phyloP scores from a whole-genome alignment of 2,888 invertebrate species.

The Xanthia icteritia region DNA sequence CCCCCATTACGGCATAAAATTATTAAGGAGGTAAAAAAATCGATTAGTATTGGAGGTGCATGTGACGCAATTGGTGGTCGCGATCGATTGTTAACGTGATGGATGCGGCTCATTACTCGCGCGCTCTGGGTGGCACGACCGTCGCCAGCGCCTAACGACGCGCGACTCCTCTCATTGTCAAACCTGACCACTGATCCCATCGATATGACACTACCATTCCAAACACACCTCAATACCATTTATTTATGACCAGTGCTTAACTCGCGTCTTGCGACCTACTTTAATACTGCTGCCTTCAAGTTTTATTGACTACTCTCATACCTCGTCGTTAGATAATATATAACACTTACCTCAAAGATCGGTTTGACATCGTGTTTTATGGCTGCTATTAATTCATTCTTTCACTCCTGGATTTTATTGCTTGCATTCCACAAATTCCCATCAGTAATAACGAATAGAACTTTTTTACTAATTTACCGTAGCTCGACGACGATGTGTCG shows the following conservation, averaged over 20 bases:
- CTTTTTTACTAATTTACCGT: constrained; percentile 19
- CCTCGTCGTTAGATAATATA: constrained; percentile 78
- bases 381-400: constrained; percentile 81
- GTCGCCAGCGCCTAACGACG: constrained; percentile 79
- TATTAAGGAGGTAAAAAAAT: constrained; percentile 38
- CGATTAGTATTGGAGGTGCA: constrained; percentile 58
- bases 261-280: constrained; percentile 70
- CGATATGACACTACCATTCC: constrained; percentile 82
- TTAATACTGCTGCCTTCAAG: constrained; percentile 74
- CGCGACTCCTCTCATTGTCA: constrained; percentile 78
- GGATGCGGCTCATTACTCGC: constrained; percentile 84
- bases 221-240: constrained; percentile 86
- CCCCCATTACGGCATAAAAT: constrained; percentile 19
- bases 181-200: constrained; percentile 80
- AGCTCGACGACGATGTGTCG: constrained; percentile 16
- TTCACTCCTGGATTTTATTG: constrained; percentile 80
- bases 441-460: constrained; percentile 66
- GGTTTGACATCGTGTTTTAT: constrained; percentile 84
- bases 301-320: constrained; percentile 79
- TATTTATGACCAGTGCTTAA: constrained; percentile 86
- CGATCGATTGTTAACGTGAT: constrained; percentile 85
- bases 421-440: constrained; percentile 72
- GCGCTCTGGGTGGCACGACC: constrained; percentile 83
- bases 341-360: constrained; percentile 77
- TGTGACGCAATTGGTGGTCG: constrained; percentile 71